Conservation (phyloP, 1,140 invertebrate species). For the Zaprionus gabonicus region DNA sequence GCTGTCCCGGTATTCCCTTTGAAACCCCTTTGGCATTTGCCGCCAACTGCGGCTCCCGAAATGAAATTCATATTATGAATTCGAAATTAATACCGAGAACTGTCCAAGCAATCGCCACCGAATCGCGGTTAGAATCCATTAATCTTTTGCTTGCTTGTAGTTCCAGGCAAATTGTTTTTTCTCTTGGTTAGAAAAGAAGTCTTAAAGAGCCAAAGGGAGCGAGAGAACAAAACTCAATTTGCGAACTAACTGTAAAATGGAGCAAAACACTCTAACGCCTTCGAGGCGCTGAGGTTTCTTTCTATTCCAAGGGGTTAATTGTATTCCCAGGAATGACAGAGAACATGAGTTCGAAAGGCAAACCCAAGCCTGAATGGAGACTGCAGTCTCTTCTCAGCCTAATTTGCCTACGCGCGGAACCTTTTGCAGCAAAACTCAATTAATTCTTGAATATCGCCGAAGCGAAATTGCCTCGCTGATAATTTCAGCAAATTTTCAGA, state of each 20-base stretch:
- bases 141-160: conserved; percentile 50
- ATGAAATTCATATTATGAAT: conserved; percentile 77
- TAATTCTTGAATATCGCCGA: conserved; percentile 57
- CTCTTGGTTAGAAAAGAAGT: not conserved
- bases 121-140: conserved; percentile 62
- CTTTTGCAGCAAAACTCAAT: conserved; percentile 66
- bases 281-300: not conserved
- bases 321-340: conserved; percentile 69
- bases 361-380: too few relatives aligned
- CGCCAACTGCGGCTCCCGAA: conserved; percentile 53
- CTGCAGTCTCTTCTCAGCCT: conserved; percentile 43
- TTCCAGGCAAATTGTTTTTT: conserved; percentile 65
- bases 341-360: conserved; percentile 27
- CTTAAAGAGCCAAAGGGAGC: not conserved
- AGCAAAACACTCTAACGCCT: conserved; percentile 57
- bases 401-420: conserved; percentile 73
- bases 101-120: conserved; percentile 82
- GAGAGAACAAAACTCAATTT: conserved; percentile 63
- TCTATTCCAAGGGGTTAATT: conserved; percentile 51
- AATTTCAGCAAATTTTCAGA: conserved; percentile 72
- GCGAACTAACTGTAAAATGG: conserved; percentile 67
- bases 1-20: conserved; percentile 19
- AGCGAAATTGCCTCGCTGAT: conserved; percentile 28
- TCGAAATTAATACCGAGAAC: conserved; percentile 81
- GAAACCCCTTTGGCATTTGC: conserved; percentile 15